phyloP scores from a whole-genome alignment of 2,888 invertebrate species.

The Dasysyrphus albostriatus region DNA sequence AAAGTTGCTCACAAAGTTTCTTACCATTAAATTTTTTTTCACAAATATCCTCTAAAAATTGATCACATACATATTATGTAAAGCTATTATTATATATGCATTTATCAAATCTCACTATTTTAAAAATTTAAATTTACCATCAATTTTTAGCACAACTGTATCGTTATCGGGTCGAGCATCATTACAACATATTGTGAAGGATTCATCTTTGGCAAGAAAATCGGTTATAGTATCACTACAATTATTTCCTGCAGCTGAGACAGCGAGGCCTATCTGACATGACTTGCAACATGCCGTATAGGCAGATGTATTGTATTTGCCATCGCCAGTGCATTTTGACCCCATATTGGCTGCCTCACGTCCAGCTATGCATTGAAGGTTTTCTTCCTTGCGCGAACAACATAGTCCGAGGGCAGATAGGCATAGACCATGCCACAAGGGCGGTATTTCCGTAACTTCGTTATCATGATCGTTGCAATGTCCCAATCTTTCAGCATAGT shows the following conservation, averaged over 20 bases:
- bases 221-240: conserved; percentile 85
- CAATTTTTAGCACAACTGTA: conserved; percentile 60
- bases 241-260: conserved; percentile 84
- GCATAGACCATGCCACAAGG: conserved; percentile 86
- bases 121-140: conserved; percentile 39
- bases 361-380: conserved; percentile 81
- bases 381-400: conserved; percentile 85
- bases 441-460: conserved; percentile 85
- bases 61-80: not conserved
- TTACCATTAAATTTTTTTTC: conserved; percentile 82
- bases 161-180: conserved; percentile 47
- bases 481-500: conserved; percentile 84
- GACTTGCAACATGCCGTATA: conserved; percentile 87
- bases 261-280: conserved; percentile 87
- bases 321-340: conserved; percentile 79
- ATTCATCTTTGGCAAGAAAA: conserved; percentile 84
- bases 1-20: conserved; percentile 85
- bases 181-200: conserved; percentile 87
- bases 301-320: conserved; percentile 77
- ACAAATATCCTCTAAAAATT: conserved; percentile 85
- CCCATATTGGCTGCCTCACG: conserved; percentile 80
- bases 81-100: not conserved
- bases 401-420: conserved; percentile 87
- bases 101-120: not conserved
- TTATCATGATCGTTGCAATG: conserved; percentile 84